phyloP scores from a whole-genome alignment of 2,113 vertebrate genomes.

The Litocranius walleri region DNA sequence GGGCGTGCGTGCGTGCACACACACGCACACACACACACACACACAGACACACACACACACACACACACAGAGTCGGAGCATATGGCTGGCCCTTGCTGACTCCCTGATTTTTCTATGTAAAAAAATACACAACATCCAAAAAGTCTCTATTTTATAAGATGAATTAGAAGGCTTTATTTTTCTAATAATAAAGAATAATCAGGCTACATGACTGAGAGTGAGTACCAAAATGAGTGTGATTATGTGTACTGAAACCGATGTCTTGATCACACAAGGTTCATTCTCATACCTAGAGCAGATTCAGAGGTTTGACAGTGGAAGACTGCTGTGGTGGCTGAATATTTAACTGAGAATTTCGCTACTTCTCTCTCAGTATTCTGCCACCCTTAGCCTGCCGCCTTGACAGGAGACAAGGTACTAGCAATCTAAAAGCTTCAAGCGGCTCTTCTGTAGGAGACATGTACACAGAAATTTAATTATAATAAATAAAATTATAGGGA shows the following conservation, averaged over 20 bases:
- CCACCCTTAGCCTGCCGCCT: not conserved
- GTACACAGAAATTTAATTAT: not conserved
- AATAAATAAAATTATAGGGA: not conserved
- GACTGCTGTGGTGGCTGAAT: no score
- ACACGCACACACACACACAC: no score
- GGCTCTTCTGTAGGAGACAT: not conserved
- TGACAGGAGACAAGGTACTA: not conserved
- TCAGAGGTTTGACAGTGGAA: not conserved
- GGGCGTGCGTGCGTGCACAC: accelerated
- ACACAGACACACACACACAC: no score
- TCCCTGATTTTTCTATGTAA: not conserved
- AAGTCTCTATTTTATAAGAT: not conserved
- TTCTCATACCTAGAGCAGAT: not conserved
- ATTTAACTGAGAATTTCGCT: not conserved
- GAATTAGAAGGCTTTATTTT: not conserved
- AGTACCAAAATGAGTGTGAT: not conserved
- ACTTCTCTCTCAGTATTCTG: not conserved
- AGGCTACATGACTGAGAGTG: not conserved
- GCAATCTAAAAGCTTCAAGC: not conserved
- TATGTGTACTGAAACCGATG: no score
- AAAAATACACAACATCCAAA: not conserved
- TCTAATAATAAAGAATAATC: not conserved
- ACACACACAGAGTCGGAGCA: not conserved
- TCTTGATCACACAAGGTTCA: not conserved
- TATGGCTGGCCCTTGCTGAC: not conserved